Evolutionary conservation across 2,797 vertebrate species (phyloP).

Genomic region (Galaxias olidus): DNA sequence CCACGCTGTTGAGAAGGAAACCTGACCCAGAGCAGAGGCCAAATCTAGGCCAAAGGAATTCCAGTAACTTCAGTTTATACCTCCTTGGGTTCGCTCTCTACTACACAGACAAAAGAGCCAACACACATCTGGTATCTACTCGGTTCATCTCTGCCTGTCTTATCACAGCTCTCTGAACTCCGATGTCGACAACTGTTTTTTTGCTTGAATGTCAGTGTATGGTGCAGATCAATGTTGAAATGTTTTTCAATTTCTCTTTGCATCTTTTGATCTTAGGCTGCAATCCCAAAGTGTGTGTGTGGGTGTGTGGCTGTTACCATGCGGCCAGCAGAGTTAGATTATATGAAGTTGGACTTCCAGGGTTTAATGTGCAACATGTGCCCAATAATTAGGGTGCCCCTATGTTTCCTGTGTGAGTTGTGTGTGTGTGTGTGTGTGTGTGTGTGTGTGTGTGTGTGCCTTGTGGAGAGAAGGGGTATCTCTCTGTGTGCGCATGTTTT

Average conservation of each 20-base stretch:
- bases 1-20: constrained; percentile 62
- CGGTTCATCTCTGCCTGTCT: constrained; percentile 62
- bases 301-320: constrained; percentile 26
- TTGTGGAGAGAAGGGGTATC: too few species aligned
- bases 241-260: constrained; percentile 51
- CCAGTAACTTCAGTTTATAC: constrained; percentile 75
- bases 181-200: constrained; percentile 43
- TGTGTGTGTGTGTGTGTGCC: constrained; percentile 14
- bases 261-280: constrained; percentile 71
- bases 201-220: constrained; percentile 34
- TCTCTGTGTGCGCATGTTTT: constrained; percentile 9
- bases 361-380: constrained; percentile 74
- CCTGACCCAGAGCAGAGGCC: constrained; percentile 65
- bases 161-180: constrained; percentile 53
- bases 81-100: constrained; percentile 55
- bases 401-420: constrained; percentile 67
- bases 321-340: constrained; percentile 64
- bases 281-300: constrained; percentile 59
- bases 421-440: constrained; percentile 59
- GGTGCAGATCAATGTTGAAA: constrained; percentile 15
- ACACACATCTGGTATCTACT: constrained; percentile 54
- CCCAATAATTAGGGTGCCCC: constrained; percentile 71
- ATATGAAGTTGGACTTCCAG: constrained; percentile 74
- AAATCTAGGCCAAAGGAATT: constrained; percentile 73
- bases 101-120: constrained; percentile 8